Percentiles rank a stretch among this genome's conserved stretches.
These are phyloP conservation scores for Pelodiscus sinensis DNA, from an alignment of 2,113 vertebrate species.

Conservation along the genomic window DNA sequence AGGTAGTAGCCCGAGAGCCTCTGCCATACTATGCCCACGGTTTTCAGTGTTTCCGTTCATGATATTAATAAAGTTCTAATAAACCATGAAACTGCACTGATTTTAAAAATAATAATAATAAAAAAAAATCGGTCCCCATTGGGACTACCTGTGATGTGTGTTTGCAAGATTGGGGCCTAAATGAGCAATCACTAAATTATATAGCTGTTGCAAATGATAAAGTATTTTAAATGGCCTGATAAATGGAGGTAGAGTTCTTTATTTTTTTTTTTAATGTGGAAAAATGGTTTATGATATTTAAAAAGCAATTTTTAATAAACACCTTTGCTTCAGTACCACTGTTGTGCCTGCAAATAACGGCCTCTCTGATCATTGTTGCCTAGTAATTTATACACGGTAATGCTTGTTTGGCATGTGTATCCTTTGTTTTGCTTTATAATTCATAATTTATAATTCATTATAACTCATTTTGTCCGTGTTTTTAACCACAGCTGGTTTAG, in stretches of 20 bases:
- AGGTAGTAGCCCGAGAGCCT: no score
- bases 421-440: not conserved
- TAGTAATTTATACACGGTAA: not conserved
- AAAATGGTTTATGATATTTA: not conserved
- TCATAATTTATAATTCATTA: not conserved
- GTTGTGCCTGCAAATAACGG: not conserved
- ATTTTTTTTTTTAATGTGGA: not conserved
- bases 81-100: not conserved
- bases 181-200: not conserved
- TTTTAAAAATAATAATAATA: no score
- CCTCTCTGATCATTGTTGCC: not conserved
- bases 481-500: not conserved
- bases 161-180: not conserved
- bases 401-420: not conserved
- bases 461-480: fast-evolving
- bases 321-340: not conserved
- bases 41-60: not conserved
- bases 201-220: not conserved
- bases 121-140: fast-evolving
- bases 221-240: not conserved
- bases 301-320: not conserved
- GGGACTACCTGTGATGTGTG: not conserved
- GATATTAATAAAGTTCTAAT: not conserved
- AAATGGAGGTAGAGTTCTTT: not conserved
- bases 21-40: not conserved